A percentile compares a stretch with the other conserved stretches of the same genome.
phyloP scores from a whole-genome alignment of 1,140 invertebrate genomes.

The Nymphalis io region DNA sequence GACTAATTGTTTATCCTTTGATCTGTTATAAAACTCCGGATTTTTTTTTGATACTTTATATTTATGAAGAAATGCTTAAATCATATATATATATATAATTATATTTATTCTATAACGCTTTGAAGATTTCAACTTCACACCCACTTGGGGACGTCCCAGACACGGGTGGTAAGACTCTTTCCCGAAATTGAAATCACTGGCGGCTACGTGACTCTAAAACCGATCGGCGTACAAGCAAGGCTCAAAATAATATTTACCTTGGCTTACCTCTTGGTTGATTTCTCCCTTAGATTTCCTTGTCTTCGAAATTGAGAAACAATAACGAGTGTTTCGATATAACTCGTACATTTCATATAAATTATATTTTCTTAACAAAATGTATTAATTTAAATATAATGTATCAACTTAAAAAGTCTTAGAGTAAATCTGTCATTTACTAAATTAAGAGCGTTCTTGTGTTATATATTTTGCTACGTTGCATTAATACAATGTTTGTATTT shows the following conservation, averaged over 20 bases:
- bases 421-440: too few species aligned
- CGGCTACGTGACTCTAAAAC: slow-evolving; percentile 67
- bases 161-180: slow-evolving; percentile 39
- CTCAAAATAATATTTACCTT: slow-evolving; percentile 62
- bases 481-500: background rate
- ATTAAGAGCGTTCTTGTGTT: background rate
- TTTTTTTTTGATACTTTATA: too few species aligned
- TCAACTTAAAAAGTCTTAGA: too few species aligned
- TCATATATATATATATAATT: too few species aligned
- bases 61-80: too few species aligned
- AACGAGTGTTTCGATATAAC: background rate
- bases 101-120: slow-evolving; percentile 15
- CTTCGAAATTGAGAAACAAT: background rate
- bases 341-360: background rate
- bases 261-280: slow-evolving; percentile 39
- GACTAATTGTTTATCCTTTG: too few species aligned
- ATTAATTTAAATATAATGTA: too few species aligned
- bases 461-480: background rate
- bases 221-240: slow-evolving; percentile 53
- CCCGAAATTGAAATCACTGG: slow-evolving; percentile 65
- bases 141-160: slow-evolving; percentile 42
- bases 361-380: too few species aligned
- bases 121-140: slow-evolving; percentile 25
- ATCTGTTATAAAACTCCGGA: too few species aligned
- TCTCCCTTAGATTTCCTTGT: background rate